phyloP scores from a whole-genome alignment of 2,888 invertebrate genomes.

The Trachelus tabidus region DNA sequence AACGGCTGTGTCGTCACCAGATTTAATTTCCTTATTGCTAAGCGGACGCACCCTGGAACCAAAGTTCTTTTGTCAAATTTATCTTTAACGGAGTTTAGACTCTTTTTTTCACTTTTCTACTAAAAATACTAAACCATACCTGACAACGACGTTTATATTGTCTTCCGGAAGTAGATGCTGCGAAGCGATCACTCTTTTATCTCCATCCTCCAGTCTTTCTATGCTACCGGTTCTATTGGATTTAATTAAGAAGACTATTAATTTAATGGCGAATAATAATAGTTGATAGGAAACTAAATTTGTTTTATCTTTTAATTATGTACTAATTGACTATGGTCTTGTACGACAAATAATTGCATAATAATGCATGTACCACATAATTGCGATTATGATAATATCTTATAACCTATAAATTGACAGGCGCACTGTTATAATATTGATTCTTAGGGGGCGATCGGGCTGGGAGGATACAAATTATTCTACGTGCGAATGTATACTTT shows the following conservation, averaged over 20 bases:
- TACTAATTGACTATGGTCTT: not conserved
- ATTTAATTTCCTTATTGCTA: conserved; percentile 78
- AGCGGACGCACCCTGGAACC: conserved; percentile 82
- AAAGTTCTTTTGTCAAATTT: not conserved
- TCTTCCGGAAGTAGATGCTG: conserved; percentile 75
- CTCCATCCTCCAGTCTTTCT: conserved; percentile 66
- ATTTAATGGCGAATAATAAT: not conserved
- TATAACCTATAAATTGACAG: too few species aligned
- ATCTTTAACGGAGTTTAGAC: not conserved
- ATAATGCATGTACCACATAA: too few species aligned
- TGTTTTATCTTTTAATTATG: not conserved
- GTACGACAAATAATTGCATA: not conserved
- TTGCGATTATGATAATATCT: too few species aligned
- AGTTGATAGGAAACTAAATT: not conserved
- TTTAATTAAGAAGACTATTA: conserved; percentile 18
- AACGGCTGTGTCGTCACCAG: conserved; percentile 76
- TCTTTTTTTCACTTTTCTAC: not conserved
- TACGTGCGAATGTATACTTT: too few species aligned
- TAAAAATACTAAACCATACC: conserved; percentile 68
- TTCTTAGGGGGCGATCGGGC: too few species aligned
- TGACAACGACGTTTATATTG: conserved; percentile 89
- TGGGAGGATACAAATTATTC: too few species aligned
- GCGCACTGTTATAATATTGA: too few species aligned
- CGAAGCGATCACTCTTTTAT: conserved; percentile 67
- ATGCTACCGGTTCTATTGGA: conserved; percentile 66